A percentile compares a stretch with the other conserved stretches of the same genome.
These are phyloP conservation scores for Lagenorhynchus albirostris DNA, from an alignment of 2,113 vertebrate genomes.

Conservation along the genomic window DNA sequence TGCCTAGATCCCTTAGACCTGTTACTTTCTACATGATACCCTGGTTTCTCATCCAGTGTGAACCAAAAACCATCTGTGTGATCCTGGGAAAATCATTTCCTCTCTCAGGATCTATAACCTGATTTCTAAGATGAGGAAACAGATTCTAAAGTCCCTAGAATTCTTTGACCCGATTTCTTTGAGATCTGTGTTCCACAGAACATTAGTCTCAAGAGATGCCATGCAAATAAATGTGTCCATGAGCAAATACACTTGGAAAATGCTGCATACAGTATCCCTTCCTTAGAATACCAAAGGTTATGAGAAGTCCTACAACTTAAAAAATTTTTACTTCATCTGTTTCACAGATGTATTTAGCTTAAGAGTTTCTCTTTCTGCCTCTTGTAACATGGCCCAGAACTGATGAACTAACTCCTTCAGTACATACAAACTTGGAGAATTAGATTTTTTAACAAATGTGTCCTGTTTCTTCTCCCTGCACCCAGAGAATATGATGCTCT, in stretches of 20 bases:
- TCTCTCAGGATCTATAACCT: background rate
- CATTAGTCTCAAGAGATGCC: slow-evolving; percentile 14
- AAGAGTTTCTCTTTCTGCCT: slow-evolving; percentile 25
- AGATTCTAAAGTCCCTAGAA: slow-evolving; percentile 7
- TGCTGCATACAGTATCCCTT: background rate
- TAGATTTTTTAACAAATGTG: background rate
- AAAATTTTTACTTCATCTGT: background rate
- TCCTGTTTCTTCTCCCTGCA: background rate
- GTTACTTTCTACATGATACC: background rate
- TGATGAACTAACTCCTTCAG: background rate
- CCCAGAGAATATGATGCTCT: background rate
- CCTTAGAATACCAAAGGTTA: slow-evolving; percentile 20
- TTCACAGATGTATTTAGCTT: slow-evolving; percentile 30
- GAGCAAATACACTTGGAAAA: slow-evolving; percentile 18
- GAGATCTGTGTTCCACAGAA: background rate
- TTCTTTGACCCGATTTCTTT: background rate
- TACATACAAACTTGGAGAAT: background rate
- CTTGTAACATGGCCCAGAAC: background rate
- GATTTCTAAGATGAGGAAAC: slow-evolving; percentile 29
- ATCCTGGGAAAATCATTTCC: slow-evolving; percentile 16
- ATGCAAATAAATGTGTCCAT: slow-evolving; percentile 16
- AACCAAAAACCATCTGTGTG: slow-evolving; percentile 16
- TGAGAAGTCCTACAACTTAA: slow-evolving; percentile 8
- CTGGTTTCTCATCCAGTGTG: background rate
- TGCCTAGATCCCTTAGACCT: background rate